Evolutionary conservation across 1,140 invertebrate genomes (phyloP), one percentile per base, ranked within the genome.

Genomic region (Lepidurus arcticus): DNA sequence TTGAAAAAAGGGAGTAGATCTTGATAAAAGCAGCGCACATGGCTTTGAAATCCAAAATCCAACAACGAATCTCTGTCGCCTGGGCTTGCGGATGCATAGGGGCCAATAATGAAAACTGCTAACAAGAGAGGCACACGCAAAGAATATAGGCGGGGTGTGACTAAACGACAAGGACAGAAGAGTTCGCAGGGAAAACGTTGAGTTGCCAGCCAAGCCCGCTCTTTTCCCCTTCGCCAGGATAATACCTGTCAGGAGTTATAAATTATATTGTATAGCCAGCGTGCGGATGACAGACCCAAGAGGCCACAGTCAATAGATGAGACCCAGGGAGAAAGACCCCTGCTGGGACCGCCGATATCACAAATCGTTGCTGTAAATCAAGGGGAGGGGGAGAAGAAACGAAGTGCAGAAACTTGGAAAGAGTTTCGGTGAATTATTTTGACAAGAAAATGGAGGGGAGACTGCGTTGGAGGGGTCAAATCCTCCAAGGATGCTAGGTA

Each of bases 391-490:
- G 45, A 53, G 43, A 76, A 78, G 47, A 73, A 43, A 13, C 78
- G 24, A 79, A 44, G 47, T 26, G 42, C 78, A 79, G 76, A 76
- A 42, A 78, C 24, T 78, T 42, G 26, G 34, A 78, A 16, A 78
- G 42, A 78, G 42, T 13, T 65, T 65, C 53, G 53, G 53, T 65
- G 53, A 65, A 65, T 65, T 65, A 65, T 65, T 65, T 65, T 65
- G 53, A 65, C 53, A 65, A 65, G 53, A 21, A 65, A 65, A 65
- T 65, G 53, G 53, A 65, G 53, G 53, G 53, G 53, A 65, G 16
- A 65, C n/a, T n/a, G 21, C 53, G n/a, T 65, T 65, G 53, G 1
- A 65, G 53, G 53, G 53, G 53, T 34, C 34, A 34, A 34, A 34
- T 34, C 34, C 34, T 34, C 34, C 34, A 34, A 34, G 34, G 4